Base-by-base conservation (phyloP, 2,113 vertebrate species). In the Myocastor coypus region DNA sequence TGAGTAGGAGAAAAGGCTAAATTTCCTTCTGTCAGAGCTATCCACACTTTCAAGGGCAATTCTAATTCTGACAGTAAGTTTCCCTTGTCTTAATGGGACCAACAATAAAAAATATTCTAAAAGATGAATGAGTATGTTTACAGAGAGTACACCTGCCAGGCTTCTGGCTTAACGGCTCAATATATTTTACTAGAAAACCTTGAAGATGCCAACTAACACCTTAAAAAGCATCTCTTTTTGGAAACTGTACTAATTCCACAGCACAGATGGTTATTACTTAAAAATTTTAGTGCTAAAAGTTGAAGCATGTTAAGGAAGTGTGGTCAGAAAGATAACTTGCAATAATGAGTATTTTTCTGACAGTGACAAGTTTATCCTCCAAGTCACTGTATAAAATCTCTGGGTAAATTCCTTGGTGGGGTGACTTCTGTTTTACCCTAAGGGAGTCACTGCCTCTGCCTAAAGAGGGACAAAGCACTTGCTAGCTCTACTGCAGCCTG, bases 221-320 rank as follows among this genome's bases (percentile, higher is more conserved):
- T 93, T 92, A 92, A 85, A 88, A 6, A 84, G 87, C 57, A 92
- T 32, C 55, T 57, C 75, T 20, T 92, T 97, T 84, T 83, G 86
- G 68, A 95, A 96, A 77, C 46, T 22, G 4, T 34, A 57, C 14
- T 93, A 73, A 59, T 83, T 75, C 46, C 30, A 8, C 52, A 46
- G 40, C 32, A 2, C 77, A 17, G 42, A 66, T 42, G 46, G 90
- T 66, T 71, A 80, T 52, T 55, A 83, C 83, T 87, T 84, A 42
- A 87, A 86, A 77, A 40, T 80, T 42, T 7, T 68, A 93, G 32
- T 66, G 40, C 22, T 89, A 42, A 89, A 71, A 87, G 57, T 90
- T 63, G 55, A 88, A 57, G 88, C 91, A 97, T 94, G 75, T 89
- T 90, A 94, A 83, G 92, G 96, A 97, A 97, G 88, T 89, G 52